Evolutionary conservation across 2,797 vertebrate species (phyloP).

Genomic region (Eulemur rubriventer): DNA sequence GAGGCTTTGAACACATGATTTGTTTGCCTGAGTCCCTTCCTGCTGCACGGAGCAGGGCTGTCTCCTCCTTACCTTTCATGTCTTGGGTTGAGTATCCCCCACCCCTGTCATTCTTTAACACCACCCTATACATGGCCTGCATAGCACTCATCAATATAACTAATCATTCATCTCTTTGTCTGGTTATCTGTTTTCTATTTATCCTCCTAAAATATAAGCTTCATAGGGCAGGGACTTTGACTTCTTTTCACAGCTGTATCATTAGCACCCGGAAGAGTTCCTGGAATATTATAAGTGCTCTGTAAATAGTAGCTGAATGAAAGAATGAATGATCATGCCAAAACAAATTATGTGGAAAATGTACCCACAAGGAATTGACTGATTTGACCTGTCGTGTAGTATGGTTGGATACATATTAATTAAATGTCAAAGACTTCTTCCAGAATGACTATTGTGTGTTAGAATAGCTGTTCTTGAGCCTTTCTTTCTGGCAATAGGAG

Average conservation of each 20-base stretch:
- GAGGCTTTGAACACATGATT: neutral
- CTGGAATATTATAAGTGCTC: neutral
- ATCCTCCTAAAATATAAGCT: neutral
- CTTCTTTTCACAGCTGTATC: neutral
- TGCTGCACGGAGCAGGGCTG: neutral
- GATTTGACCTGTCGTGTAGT: neutral
- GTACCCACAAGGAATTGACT: neutral
- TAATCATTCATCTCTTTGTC: neutral
- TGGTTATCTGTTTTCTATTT: neutral
- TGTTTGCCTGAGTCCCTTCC: neutral
- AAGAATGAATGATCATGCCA: neutral
- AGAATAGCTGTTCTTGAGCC: neutral
- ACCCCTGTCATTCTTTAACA: neutral
- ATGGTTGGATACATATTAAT: neutral
- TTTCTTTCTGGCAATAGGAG: neutral
- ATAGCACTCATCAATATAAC: neutral
- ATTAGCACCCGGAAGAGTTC: neutral
- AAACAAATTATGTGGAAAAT: conserved; percentile 1
- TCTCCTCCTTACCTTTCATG: neutral
- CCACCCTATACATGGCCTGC: neutral
- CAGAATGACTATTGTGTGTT: neutral
- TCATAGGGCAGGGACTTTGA: neutral
- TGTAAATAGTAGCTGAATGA: neutral
- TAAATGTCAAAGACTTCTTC: neutral
- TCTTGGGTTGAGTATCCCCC: neutral